Evolutionary conservation across 2,113 vertebrate genomes (phyloP), one percentile per base, ranked within the genome.

Genomic region (Dasyornis broadbenti): DNA sequence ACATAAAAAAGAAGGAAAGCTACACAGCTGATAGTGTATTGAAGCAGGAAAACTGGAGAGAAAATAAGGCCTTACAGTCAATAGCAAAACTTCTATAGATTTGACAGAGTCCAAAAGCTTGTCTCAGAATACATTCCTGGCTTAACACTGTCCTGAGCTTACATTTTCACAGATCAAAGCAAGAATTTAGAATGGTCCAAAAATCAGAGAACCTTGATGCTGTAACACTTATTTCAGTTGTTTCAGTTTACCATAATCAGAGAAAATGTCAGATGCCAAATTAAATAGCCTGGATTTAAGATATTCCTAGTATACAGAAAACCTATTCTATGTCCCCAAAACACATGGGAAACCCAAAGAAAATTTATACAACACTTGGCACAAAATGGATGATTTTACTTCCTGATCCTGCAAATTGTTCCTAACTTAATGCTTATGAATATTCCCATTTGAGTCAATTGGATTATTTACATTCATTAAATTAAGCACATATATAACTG

Each of bases 401-500:
- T 89, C 70, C 87, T 80, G 78, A 80, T 91, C 42, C 59, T 95
- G 78, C 73, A 92, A 95, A 89, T 37, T 69, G 81, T 92, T 50
- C 63, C 52, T 79, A 87, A 82, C 45, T 73, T 91, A 87, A 90
- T 89, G 64, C 82, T 95, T 95, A 94, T 96, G 94, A 95, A 96
- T 97, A 96, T 97, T 95, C 82, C 45, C 65, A 44, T 87, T 86
- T 85, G 88, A 96, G 44, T 91, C 82, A 95, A 80, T 65, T 77
- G 79, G 90, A 82, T 92, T 94, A 95, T 96, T 95, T 91, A 94
- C 92, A 95, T 93, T 91, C 63, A 88, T 93, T 91, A 95, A 95
- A 97, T 94, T 95, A 95, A 97, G 79, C 85, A 93, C 93, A 91
- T 94, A 91, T 82, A 90, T 90, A 97, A 96, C 90, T 77, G 89